A percentile compares a stretch with the other conserved stretches of the same genome.
These are phyloP conservation scores for Osmoderma eremita DNA, from an alignment of 2,888 invertebrate genomes.

Conservation along the genomic window DNA sequence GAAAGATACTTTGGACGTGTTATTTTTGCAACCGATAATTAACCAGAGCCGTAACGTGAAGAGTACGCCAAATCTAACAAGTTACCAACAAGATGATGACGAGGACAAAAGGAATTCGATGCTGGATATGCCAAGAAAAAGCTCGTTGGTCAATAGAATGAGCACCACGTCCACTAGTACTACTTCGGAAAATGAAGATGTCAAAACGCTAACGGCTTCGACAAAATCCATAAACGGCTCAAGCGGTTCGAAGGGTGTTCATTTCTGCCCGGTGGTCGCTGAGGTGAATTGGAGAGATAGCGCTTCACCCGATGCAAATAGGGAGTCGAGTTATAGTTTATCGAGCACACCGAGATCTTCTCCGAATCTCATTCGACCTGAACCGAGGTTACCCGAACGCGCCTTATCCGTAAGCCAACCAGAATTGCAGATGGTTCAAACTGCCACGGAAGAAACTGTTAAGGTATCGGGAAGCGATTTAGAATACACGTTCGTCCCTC, in stretches of 20 bases:
- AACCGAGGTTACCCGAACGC: slow-evolving; percentile 46
- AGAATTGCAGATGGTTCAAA: slow-evolving; percentile 52
- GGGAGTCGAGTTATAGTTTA: slow-evolving; percentile 58
- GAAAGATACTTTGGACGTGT: slow-evolving; percentile 50
- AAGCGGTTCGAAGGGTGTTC: slow-evolving; percentile 69
- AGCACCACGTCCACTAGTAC: slow-evolving; percentile 57
- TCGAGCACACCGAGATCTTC: slow-evolving; percentile 58
- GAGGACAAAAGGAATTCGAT: slow-evolving; percentile 64
- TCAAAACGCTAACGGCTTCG: slow-evolving; percentile 55
- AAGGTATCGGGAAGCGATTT: slow-evolving; percentile 36
- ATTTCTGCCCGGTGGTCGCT: slow-evolving; percentile 82
- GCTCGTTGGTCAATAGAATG: slow-evolving; percentile 59
- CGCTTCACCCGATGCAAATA: slow-evolving; percentile 49
- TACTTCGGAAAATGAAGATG: slow-evolving; percentile 55
- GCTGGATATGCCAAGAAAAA: slow-evolving; percentile 70
- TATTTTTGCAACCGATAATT: slow-evolving; percentile 54
- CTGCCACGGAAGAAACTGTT: slow-evolving; percentile 18
- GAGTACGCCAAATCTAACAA: slow-evolving; percentile 71
- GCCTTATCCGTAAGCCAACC: slow-evolving; percentile 57
- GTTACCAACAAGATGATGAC: slow-evolving; percentile 46
- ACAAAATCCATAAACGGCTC: slow-evolving; percentile 56
- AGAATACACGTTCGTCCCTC: slow-evolving; percentile 46
- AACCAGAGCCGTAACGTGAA: slow-evolving; percentile 57
- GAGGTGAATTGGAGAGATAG: slow-evolving; percentile 81
- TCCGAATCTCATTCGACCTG: slow-evolving; percentile 49